A percentile compares a stretch with the other conserved stretches of the same genome.
phyloP scores from a whole-genome alignment of 2,113 vertebrate genomes.

The Castor canadensis region DNA sequence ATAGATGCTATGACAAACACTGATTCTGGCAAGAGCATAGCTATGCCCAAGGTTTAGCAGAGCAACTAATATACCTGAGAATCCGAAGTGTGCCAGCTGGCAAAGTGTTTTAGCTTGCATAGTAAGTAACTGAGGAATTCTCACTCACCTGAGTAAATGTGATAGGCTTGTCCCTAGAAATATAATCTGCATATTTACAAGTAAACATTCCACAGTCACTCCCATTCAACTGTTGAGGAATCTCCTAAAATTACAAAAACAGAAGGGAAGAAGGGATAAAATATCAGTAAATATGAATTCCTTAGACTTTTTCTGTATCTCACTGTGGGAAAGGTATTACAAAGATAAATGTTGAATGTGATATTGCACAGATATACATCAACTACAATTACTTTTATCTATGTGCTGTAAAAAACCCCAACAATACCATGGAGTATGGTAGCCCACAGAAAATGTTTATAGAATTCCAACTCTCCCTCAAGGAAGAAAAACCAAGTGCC shows the following conservation, averaged over 20 bases:
- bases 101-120: background rate
- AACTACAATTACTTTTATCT: background rate
- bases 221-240: conserved; percentile 94
- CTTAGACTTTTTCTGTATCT: background rate
- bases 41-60: background rate
- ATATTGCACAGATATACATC: background rate
- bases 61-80: background rate
- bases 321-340: background rate
- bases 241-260: conserved; percentile 86
- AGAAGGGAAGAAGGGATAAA: background rate
- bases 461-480: background rate
- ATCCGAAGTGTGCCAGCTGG: background rate
- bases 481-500: background rate
- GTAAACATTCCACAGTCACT: conserved; percentile 95
- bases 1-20: background rate
- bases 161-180: conserved; percentile 89
- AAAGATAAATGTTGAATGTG: background rate
- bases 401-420: background rate
- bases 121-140: background rate
- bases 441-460: background rate
- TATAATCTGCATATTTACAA: conserved; percentile 95
- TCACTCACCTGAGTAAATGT: conserved; percentile 91
- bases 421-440: background rate
- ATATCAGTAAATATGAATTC: background rate
- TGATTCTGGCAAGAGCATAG: background rate